Base-by-base conservation (phyloP, 2,888 invertebrate genomes). In the Argyresthia goedartella region DNA sequence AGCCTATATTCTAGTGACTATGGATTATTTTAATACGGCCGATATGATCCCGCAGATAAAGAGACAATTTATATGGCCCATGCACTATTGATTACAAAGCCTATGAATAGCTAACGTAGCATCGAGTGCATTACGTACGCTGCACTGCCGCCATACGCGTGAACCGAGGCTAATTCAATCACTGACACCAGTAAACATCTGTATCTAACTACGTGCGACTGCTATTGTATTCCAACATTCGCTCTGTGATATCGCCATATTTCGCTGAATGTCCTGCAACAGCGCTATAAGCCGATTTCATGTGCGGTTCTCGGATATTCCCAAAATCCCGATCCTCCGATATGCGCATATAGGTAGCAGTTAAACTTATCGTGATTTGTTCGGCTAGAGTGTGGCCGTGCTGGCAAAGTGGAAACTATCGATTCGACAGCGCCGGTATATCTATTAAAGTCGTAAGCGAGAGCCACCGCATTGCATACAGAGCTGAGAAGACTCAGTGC, bases 351-450 rank as follows among this genome's bases (percentile, higher is more conserved):
- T 60, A 66, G 25, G 25, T 25, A 25, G 62, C 61, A 64, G 60
- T 67, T 64, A 61, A 67, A 66, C 64, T 61, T 66, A 57, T 62
- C 57, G 58, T 52, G 47, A 49, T 52, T 55, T 53, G 55, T 56
- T 57, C 50, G 48, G 55, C 55, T 57, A 51, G 52, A 52, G 53
- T 52, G 56, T 58, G 46, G 56, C 56, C 57, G 55, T 56, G 59
- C 54, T 55, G 56, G 58, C 62, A 67, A 67, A 71, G 63, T 66
- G 60, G 59, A 53, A 25, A 53, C 62, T 69, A 76, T 76, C 65
- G 71, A 71, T 72, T 71, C 57, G 50, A 55, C 57, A 59, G 53
- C 54, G 54, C 50, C 56, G 52, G 53, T 56, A 53, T 59, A 60
- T 61, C 61, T 61, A 59, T 63, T 60, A 62, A 49, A 63, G 57